Base-by-base conservation (phyloP, 2,113 vertebrate species). In the Archilochus colubris region DNA sequence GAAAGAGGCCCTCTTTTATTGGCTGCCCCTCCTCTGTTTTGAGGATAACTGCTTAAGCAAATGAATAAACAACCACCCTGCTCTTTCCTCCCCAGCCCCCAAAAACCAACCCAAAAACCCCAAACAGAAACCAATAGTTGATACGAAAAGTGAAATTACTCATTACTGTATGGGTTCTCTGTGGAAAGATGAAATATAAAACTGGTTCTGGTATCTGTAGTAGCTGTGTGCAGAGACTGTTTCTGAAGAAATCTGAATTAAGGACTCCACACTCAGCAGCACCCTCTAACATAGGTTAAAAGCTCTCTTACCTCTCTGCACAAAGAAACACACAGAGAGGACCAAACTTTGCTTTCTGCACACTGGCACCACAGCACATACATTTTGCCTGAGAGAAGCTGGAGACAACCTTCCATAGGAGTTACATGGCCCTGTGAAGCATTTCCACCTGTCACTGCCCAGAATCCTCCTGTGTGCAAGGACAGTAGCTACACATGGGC, bases 341-440 rank as follows among this genome's bases (percentile, higher is more conserved):
- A 63, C 12, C 31, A 33, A 40, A 59, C 62, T 24, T 4, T 64
- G 12, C 25, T 36, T 57, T 53, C 62, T 53, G 30, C 25, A 40
- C 40, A 38, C 55, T 27, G 25, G 24, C 55, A 83, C 7, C 0
- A 0, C 23, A 30, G 27, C 38, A 28, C 22, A 7, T 6, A 28
- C 20, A 18, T 13, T 27, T 31, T 33, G 43, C 36, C n/a, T 16
- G 24, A 36, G 40, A 59, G 40, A 58, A 68, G 38, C n/a, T n/a
- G n/a, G n/a, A n/a, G 38, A 30, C 62, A 70, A 21, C 30, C 30
- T 30, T 17, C 23, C 36, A 7, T 3, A 15, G 0, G 0, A 16
- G 24, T 50, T 43, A 40, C 40, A 36, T 0, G 5, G 68, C 69
- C 25, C 38, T 43, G 40, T 7, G 68, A 55, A 62, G 38, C 64